Evolutionary conservation across 2,888 invertebrate genomes (phyloP), one percentile per base, ranked within the genome.

Genomic region (Zelleria hepariella): DNA sequence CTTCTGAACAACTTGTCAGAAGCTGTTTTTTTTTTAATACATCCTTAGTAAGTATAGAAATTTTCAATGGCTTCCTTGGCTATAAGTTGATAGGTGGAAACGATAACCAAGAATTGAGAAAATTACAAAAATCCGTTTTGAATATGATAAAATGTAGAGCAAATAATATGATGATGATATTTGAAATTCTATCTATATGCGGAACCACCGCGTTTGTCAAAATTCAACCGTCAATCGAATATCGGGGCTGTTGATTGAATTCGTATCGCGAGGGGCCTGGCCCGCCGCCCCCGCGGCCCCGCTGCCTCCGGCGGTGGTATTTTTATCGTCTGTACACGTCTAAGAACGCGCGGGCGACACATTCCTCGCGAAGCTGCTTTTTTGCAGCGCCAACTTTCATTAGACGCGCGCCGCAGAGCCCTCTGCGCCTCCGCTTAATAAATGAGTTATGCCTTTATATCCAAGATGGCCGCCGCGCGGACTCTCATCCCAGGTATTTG

Each of bases 301-400:
- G 58, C 67, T 67, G 69, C 59, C 74, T 69, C 70, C 62, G 58
- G 70, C 73, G 71, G 76, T 75, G 86, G 84, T 83, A 85, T 87
- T 86, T 87, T 85, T 87, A 86, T 86, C 80, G 85, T 78, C 82
- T 80, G 84, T 86, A 79, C 83, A 78, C 81, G 83, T 80, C 77
- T 72, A 79, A 78, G 77, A 80, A 80, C 84, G 84, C 86, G 80
- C 77, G 73, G 80, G 82, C 85, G 84, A 87, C 86, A 86, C 87
- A 87, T 87, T 86, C 87, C 74, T 76, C 74, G 68, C 84, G 80
- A 74, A 75, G 75, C 80, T 76, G 78, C 78, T 84, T 87, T 87
- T 87, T 87, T 87, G 85, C 80, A 75, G 75, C 76, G 77, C 79
- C 82, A 82, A 82, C 82, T 84, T 85, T 82, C 85, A 86, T 86